Evolutionary conservation across 2,888 invertebrate species (phyloP), one percentile per base, ranked within the genome.

Genomic region (Thymelicus sylvestris): DNA sequence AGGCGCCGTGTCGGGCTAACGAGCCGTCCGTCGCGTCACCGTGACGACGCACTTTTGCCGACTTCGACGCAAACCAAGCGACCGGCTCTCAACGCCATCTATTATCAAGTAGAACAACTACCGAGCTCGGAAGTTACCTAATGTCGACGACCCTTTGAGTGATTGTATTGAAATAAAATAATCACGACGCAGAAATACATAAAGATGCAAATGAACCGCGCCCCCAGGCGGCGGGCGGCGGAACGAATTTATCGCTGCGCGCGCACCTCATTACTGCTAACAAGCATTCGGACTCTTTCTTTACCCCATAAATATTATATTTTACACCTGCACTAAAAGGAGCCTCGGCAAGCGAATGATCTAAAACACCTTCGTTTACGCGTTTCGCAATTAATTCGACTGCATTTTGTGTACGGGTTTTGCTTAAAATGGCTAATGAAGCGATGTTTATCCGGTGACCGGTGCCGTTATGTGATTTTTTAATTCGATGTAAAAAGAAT

Each of bases 251-350:
- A 92, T 91, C 79, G 87, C 81, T 83, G 87, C 87, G 88, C 89
- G 88, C 87, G 88, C 89, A 89, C 87, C 92, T 93, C 92, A 92
- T 93, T 92, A 92, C 86, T 85, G 80, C 89, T 92, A 92, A 93
- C 92, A 92, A 93, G 92, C 89, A 83, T 87, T 87, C 86, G 84
- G 88, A 87, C 86, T 89, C 90, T 90, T 90, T 89, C 89, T 87
- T 87, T 89, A 88, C 87, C 82, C 85, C 86, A 90, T 93, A 92
- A 92, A 92, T 93, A 92, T 91, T 86, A 91, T 91, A 91, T 91
- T 92, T 91, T 89, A 92, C 92, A 92, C 90, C 91, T 92, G 91
- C 86, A 88, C 81, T 85, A 83, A 87, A 85, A 81, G 81, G 68
- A 69, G 64, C 24, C n/a, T 6, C 39, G 68, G 55, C 6, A 6